Conservation (phyloP, 1,140 invertebrate genomes). For the Drosophila carrolli region DNA sequence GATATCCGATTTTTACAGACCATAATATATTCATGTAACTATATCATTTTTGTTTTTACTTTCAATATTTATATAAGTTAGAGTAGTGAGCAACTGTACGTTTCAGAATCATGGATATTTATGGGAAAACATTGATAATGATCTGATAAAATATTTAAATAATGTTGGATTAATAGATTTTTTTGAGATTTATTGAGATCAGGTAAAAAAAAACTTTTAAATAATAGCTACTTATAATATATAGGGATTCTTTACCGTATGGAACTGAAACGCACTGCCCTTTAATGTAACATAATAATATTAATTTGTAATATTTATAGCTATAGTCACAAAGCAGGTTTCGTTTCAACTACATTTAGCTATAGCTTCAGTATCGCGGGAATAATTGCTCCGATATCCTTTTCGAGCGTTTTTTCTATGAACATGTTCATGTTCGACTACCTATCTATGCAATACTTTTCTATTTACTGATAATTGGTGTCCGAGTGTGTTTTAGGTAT, state of each 20-base stretch:
- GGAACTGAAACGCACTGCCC: slow-evolving; percentile 15
- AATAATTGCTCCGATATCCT: background rate
- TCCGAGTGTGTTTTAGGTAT: background rate
- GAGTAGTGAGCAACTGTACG: background rate
- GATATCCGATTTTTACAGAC: slow-evolving; percentile 18
- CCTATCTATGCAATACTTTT: slow-evolving; percentile 11
- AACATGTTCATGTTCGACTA: slow-evolving; percentile 3
- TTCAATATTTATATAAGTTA: slow-evolving; percentile 13
- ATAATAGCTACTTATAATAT: background rate
- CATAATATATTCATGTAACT: slow-evolving; percentile 11
- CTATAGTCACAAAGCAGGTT: slow-evolving; percentile 6
- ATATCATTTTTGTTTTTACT: slow-evolving; percentile 10
- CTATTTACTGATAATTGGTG: slow-evolving; percentile 5
- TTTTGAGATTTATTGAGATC: slow-evolving; percentile 19
- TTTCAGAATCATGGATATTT: background rate
- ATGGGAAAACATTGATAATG: background rate
- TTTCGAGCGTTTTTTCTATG: slow-evolving; percentile 3
- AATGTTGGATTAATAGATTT: background rate
- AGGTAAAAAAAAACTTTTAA: background rate
- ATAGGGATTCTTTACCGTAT: background rate
- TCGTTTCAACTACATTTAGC: background rate
- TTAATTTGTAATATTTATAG: background rate
- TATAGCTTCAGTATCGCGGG: background rate
- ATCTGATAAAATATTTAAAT: background rate
- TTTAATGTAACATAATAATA: background rate